Evolutionary conservation across 2,888 invertebrate species (phyloP).

Genomic region (Platynereis dumerilii): DNA sequence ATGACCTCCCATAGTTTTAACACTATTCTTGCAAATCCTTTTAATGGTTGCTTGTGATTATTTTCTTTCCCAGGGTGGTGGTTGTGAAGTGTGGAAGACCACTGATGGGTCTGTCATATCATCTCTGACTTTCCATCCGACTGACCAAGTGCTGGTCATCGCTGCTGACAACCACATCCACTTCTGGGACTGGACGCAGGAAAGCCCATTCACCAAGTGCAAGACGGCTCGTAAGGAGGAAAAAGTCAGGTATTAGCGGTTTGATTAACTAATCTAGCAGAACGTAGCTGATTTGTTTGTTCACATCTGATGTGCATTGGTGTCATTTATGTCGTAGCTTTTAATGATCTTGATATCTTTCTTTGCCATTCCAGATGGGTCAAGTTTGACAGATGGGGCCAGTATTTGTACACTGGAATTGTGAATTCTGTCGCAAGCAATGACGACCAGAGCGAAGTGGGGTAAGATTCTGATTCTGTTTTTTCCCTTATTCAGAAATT

Average conservation of each 20-base stretch:
- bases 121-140: conserved; percentile 86
- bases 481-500: too few species aligned
- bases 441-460: conserved; percentile 13
- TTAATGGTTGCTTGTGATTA: too few species aligned
- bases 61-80: conserved; percentile 72
- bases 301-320: too few species aligned
- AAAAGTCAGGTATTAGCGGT: conserved; percentile 82
- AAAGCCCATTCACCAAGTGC: conserved; percentile 76
- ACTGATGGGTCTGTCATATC: conserved; percentile 79
- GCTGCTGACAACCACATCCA: conserved; percentile 83
- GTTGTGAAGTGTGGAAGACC: conserved; percentile 80
- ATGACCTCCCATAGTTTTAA: too few species aligned
- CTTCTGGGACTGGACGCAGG: conserved; percentile 88
- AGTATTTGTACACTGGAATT: conserved; percentile 84
- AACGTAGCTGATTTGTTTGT: too few species aligned
- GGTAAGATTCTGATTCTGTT: not conserved
- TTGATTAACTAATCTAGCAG: too few species aligned
- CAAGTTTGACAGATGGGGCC: conserved; percentile 81
- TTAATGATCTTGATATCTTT: not conserved
- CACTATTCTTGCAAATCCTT: too few species aligned
- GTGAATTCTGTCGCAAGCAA: conserved; percentile 66
- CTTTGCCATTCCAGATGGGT: conserved; percentile 71
- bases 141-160: conserved; percentile 81
- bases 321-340: too few species aligned
- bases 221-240: conserved; percentile 79